phyloP scores from a whole-genome alignment of 2,113 vertebrate species.

The Conger conger region DNA sequence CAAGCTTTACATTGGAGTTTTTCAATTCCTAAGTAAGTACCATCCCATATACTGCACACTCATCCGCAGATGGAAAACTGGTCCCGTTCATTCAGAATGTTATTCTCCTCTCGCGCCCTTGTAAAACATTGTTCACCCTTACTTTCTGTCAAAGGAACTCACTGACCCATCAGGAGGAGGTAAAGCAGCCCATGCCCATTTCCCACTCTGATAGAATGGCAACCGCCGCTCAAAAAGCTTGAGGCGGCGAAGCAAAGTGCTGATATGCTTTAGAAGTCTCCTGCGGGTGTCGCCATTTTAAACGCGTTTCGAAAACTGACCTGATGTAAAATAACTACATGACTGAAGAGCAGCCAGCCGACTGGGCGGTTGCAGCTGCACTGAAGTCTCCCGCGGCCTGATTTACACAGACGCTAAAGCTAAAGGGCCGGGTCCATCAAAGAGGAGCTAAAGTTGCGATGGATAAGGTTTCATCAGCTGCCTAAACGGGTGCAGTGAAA shows the following conservation, averaged over 20 bases:
- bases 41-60: background rate
- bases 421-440: background rate
- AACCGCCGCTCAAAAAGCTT: background rate
- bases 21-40: slow-evolving; percentile 17
- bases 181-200: background rate
- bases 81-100: background rate
- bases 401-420: background rate
- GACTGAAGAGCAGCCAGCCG: background rate
- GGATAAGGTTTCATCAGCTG: background rate
- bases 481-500: background rate
- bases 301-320: too few relatives aligned
- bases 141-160: background rate
- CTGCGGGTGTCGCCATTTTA: too few relatives aligned
- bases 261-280: background rate
- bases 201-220: background rate
- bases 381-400: background rate
- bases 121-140: background rate
- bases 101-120: background rate
- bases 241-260: background rate
- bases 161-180: background rate
- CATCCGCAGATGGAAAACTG: background rate
- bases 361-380: background rate
- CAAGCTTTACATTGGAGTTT: background rate
- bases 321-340: too few relatives aligned
- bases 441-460: background rate